Evolutionary conservation across 2,888 invertebrate species (phyloP).

Genomic region (Dynastes tityus): DNA sequence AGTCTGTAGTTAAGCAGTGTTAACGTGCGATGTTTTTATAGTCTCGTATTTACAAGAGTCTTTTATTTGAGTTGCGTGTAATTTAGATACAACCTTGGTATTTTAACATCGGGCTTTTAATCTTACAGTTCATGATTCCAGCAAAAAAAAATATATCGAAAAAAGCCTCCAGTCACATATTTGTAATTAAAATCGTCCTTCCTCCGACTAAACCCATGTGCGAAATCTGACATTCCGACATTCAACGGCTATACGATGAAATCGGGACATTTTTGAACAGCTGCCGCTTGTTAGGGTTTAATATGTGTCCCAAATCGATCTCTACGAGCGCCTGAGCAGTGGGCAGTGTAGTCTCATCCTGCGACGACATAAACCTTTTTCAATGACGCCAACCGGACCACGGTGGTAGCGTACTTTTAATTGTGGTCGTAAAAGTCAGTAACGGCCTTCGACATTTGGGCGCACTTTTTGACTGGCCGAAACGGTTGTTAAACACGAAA

Average conservation of each 20-base stretch:
- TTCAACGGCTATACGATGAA: not conserved
- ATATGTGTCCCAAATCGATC: conserved; percentile 28
- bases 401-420: conserved; percentile 25
- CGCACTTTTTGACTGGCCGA: not conserved
- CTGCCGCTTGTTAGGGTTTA: conserved; percentile 24
- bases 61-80: no score
- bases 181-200: conserved; percentile 29
- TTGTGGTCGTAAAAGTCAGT: conserved; percentile 40
- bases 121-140: not conserved
- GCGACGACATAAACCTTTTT: conserved; percentile 39
- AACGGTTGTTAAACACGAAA: not conserved
- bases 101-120: not conserved
- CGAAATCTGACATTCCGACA: conserved; percentile 9
- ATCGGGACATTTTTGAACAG: conserved; percentile 38
- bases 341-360: not conserved
- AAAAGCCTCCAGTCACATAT: not conserved
- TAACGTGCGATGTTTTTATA: no score
- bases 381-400: conserved; percentile 8
- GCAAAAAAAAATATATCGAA: not conserved
- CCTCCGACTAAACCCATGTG: not conserved
- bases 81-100: no score
- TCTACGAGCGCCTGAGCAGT: not conserved
- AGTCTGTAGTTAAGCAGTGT: no score
- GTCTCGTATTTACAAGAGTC: no score
- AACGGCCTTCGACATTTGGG: conserved; percentile 30